A percentile compares a stretch with the other conserved stretches of the same genome.
These are phyloP conservation scores for Harpalus rufipes DNA, from an alignment of 2,888 invertebrate genomes.

Conservation along the genomic window DNA sequence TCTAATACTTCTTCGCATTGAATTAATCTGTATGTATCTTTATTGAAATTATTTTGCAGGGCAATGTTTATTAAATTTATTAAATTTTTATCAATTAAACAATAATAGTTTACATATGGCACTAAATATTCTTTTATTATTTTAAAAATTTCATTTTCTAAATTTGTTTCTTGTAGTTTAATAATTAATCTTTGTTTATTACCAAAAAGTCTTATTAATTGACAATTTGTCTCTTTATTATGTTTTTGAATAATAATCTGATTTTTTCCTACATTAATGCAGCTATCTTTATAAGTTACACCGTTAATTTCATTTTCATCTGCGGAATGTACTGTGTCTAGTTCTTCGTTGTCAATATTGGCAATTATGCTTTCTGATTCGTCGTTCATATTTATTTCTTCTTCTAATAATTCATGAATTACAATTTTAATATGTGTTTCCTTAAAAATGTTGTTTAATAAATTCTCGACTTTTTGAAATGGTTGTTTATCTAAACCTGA, in stretches of 20 bases:
- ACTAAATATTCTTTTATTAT: conserved; percentile 55
- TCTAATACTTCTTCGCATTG: conserved; percentile 56
- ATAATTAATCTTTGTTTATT: conserved; percentile 47
- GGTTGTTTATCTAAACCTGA: conserved; percentile 35
- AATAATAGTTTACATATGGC: conserved; percentile 47
- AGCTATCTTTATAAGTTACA: conserved; percentile 42
- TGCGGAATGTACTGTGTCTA: conserved; percentile 44
- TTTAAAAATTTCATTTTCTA: conserved; percentile 56
- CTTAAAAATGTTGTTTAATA: conserved; percentile 40
- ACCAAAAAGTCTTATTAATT: conserved; percentile 35
- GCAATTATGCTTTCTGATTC: conserved; percentile 49
- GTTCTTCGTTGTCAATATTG: conserved; percentile 37
- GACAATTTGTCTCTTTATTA: conserved; percentile 25
- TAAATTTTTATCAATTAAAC: conserved; percentile 47
- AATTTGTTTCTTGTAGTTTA: conserved; percentile 33
- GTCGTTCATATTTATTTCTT: conserved; percentile 50
- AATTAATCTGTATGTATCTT: conserved; percentile 43
- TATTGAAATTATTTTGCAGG: conserved; percentile 23
- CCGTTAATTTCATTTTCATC: conserved; percentile 49
- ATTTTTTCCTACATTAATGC: conserved; percentile 38
- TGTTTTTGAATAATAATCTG: conserved; percentile 41
- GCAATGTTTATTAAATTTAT: conserved; percentile 31
- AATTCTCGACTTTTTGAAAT: conserved; percentile 36
- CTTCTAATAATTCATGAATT: conserved; percentile 8
- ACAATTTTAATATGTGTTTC: conserved; percentile 57